Evolutionary conservation across 2,888 invertebrate species (phyloP).

Genomic region (Scaptomyza flava): DNA sequence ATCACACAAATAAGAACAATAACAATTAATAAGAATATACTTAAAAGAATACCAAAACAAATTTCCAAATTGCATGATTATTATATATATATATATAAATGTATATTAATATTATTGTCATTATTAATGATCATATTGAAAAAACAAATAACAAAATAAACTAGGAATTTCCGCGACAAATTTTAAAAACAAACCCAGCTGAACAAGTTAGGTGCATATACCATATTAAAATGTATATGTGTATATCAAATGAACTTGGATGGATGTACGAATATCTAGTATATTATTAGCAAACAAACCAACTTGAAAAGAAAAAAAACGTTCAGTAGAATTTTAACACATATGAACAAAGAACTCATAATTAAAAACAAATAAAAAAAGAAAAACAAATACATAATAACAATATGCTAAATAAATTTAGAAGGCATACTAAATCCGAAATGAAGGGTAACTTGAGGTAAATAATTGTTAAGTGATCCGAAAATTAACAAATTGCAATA

Average conservation of each 20-base stretch:
- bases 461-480: slow-evolving; percentile 46
- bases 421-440: slow-evolving; percentile 40
- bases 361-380: background rate
- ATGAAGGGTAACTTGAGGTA: slow-evolving; percentile 52
- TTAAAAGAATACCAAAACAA: slow-evolving; percentile 8
- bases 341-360: slow-evolving; percentile 34
- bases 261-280: slow-evolving; percentile 32
- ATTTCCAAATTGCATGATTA: slow-evolving; percentile 35
- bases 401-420: slow-evolving; percentile 20
- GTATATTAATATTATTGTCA: slow-evolving; percentile 40
- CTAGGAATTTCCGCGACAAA: slow-evolving; percentile 17
- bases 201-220: slow-evolving; percentile 30
- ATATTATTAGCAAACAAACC: slow-evolving; percentile 25
- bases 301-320: background rate
- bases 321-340: slow-evolving; percentile 27
- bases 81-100: slow-evolving; percentile 43
- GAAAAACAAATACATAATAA: slow-evolving; percentile 2
- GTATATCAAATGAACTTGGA: slow-evolving; percentile 22
- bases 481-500: slow-evolving; percentile 47
- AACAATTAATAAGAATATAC: slow-evolving; percentile 7
- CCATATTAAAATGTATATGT: background rate
- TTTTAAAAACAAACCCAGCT: slow-evolving; percentile 21
- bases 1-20: slow-evolving; percentile 19
- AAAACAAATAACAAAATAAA: background rate
- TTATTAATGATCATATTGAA: slow-evolving; percentile 29